phyloP scores from a whole-genome alignment of 2,113 vertebrate genomes.

The Sialia sialis region DNA sequence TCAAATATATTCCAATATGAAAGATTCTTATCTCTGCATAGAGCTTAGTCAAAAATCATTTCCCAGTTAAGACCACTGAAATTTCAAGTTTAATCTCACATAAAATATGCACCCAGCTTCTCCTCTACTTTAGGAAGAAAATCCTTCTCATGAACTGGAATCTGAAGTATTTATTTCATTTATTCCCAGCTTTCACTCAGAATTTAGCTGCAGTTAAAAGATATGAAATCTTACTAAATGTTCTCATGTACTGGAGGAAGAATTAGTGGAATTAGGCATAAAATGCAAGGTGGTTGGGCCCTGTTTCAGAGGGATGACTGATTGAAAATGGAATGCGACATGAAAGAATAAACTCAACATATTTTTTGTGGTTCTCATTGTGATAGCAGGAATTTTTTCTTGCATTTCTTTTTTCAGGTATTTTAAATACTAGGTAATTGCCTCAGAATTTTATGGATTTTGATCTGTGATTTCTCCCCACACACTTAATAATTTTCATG shows the following conservation, averaged over 20 bases:
- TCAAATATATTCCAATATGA: not conserved
- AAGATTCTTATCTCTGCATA: not conserved
- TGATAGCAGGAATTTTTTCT: not conserved
- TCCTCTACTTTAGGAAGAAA: not conserved
- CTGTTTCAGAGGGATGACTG: not conserved
- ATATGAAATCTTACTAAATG: not conserved
- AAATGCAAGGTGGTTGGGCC: not conserved
- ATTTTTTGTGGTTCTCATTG: not conserved
- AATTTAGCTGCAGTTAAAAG: not conserved
- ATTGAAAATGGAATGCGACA: not conserved
- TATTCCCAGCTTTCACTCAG: not conserved
- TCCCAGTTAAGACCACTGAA: not conserved
- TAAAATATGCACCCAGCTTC: not conserved
- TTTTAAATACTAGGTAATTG: not conserved
- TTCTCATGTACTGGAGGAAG: not conserved
- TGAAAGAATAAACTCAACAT: not conserved
- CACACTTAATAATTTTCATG: not conserved
- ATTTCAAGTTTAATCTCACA: not conserved
- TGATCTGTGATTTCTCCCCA: not conserved
- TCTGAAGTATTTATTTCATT: not conserved
- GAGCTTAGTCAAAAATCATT: not conserved
- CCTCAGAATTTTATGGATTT: not conserved
- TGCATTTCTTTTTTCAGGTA: constrained; percentile 1
- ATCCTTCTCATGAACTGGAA: not conserved
- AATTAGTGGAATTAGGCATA: not conserved